phyloP scores from a whole-genome alignment of 2,888 invertebrate genomes.

The Folsomia candida region DNA sequence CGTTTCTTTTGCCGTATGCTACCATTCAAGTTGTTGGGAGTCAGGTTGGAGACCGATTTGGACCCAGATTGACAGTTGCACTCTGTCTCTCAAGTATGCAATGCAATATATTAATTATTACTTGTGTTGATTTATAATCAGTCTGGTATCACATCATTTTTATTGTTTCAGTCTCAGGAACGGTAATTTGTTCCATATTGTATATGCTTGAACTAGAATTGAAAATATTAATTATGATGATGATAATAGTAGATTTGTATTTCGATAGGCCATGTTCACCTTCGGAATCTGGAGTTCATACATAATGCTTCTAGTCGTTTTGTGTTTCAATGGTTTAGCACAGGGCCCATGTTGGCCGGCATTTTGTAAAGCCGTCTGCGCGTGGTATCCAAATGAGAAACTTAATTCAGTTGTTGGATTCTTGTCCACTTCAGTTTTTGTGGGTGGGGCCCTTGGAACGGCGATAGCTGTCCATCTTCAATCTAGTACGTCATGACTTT shows the following conservation, averaged over 20 bases:
- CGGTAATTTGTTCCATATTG: too few relatives aligned
- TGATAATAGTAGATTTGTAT: too few relatives aligned
- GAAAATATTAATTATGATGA: too few relatives aligned
- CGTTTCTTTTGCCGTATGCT: constrained; percentile 57
- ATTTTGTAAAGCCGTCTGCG: constrained; percentile 55
- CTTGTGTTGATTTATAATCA: not conserved
- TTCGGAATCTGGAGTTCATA: constrained; percentile 55
- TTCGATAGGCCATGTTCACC: constrained; percentile 56
- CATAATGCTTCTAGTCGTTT: constrained; percentile 52
- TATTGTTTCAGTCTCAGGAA: constrained; percentile 51
- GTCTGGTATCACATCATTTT: not conserved
- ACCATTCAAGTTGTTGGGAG: constrained; percentile 55
- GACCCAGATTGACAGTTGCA: constrained; percentile 55
- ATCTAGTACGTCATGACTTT: constrained; percentile 26
- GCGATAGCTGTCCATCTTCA: constrained; percentile 55
- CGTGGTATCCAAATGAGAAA: constrained; percentile 55
- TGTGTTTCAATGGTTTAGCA: constrained; percentile 56
- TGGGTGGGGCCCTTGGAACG: constrained; percentile 56
- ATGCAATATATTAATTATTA: not conserved
- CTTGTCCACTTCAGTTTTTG: constrained; percentile 57
- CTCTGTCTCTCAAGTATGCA: constrained; percentile 53
- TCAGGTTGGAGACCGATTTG: constrained; percentile 55
- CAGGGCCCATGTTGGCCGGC: constrained; percentile 58
- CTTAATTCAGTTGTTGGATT: constrained; percentile 56
- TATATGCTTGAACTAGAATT: too few relatives aligned